Percentiles rank a stretch among this genome's conserved stretches.
These are phyloP conservation scores for Drosophila mojavensis DNA, from an alignment of 1,140 invertebrate genomes.

Conservation along the genomic window DNA sequence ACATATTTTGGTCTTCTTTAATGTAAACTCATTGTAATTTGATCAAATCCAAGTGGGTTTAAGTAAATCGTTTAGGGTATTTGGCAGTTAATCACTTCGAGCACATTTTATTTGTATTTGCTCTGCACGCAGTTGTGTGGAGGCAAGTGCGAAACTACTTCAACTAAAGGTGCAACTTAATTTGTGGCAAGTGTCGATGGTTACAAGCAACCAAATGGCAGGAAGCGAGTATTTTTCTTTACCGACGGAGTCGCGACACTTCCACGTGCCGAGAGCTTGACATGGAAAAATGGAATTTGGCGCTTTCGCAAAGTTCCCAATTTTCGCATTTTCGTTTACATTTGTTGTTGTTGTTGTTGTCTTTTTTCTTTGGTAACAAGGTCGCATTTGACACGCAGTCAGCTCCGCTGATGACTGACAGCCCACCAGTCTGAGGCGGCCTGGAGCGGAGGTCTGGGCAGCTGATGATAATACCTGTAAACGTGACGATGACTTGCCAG, in stretches of 20 bases:
- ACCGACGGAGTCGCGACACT: conserved; percentile 15
- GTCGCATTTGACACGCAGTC: conserved; percentile 10
- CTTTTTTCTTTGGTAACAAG: conserved; percentile 35
- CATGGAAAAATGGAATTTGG: conserved; percentile 67
- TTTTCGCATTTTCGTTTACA: conserved; percentile 15
- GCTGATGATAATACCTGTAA: conserved; percentile 66
- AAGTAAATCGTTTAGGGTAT: background rate
- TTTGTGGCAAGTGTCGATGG: conserved; percentile 18
- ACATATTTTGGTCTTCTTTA: no score
- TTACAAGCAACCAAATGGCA: background rate
- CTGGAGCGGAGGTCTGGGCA: background rate
- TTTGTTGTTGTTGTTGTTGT: background rate
- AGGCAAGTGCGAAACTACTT: conserved; percentile 38
- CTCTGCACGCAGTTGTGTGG: background rate
- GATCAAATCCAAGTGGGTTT: no score
- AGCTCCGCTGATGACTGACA: conserved; percentile 19
- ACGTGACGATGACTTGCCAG: conserved; percentile 70
- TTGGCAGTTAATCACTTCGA: background rate
- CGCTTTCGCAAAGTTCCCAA: conserved; percentile 53
- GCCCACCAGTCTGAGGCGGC: background rate
- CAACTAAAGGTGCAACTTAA: conserved; percentile 25
- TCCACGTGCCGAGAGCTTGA: conserved; percentile 62
- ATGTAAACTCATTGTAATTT: no score
- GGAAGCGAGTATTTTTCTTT: conserved; percentile 24
- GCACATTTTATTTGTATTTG: background rate